Percentiles rank a stretch among this genome's conserved stretches.
These are phyloP conservation scores for Craterocephalus amniculus DNA, from an alignment of 2,797 vertebrate species.

Conservation along the genomic window DNA sequence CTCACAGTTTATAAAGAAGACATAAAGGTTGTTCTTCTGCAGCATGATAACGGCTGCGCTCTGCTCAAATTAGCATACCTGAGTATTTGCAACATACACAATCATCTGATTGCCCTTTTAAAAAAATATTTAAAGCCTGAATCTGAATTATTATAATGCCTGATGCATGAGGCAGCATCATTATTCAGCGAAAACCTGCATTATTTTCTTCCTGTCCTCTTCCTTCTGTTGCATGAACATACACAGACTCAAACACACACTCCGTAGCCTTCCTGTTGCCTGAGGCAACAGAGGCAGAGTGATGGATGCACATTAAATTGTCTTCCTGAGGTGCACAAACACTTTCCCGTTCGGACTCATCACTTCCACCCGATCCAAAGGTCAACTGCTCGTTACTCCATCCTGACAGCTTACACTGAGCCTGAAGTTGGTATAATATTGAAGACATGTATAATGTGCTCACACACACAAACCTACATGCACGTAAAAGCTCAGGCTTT, in stretches of 20 bases:
- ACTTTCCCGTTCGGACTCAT: conserved; percentile 43
- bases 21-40: background rate
- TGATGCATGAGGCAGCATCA: background rate
- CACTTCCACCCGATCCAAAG: conserved; percentile 61
- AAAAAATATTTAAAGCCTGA: background rate
- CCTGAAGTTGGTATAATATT: conserved; percentile 56
- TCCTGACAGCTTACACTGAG: conserved; percentile 65
- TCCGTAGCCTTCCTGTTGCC: conserved; percentile 10
- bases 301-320: conserved; percentile 49
- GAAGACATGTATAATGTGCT: conserved; percentile 28
- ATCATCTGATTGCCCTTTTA: too few species aligned
- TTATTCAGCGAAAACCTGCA: background rate
- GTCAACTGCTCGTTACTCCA: conserved; percentile 65
- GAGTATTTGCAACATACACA: conserved; percentile 24
- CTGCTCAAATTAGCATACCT: conserved; percentile 34
- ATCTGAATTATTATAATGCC: conserved; percentile 2
- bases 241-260: conserved; percentile 13
- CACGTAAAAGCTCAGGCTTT: conserved; percentile 14
- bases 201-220: background rate
- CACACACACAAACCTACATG: background rate
- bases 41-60: conserved; percentile 6
- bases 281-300: conserved; percentile 33
- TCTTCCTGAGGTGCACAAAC: conserved; percentile 26
- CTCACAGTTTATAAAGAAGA: conserved; percentile 15
- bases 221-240: background rate